Base-by-base conservation (phyloP, 2,888 invertebrate species). In the Drosophila mercatorum region DNA sequence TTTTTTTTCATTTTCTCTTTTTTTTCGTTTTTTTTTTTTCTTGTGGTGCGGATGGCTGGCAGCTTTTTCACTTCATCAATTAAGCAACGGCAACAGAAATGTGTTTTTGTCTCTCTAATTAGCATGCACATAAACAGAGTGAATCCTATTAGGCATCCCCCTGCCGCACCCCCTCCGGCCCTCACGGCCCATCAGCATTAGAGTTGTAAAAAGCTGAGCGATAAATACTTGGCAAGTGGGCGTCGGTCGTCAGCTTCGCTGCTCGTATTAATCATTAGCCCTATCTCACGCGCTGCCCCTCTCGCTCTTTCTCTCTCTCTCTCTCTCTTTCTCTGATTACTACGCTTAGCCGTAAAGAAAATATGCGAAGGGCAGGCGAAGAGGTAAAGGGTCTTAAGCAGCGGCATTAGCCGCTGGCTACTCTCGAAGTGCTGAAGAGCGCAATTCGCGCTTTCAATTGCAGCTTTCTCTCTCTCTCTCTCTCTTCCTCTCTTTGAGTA, bases 121-220 rank as follows among this genome's bases (percentile, higher is more conserved):
- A 85, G 89, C 89, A 85, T 89, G 75, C 70, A 89, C 84, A 89
- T 85, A 85, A 89, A 89, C 89, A 89, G 78, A 80, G 82, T 67
- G 85, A 85, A 88, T 84, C 88, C 88, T 88, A 85, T 88, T 88
- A 88, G 71, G 61, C 66, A 68, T 67, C 17, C 47, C 5, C 52
- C 17, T n/a, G 11, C 26, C 43, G 2, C 56, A 11, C 38, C 22
- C 22, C 22, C 10, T n/a, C 47, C 22, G n/a, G 34, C 34, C 8
- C 22, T 2, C 3, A 7, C 28, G 12, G 12, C 38, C 28, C 68
- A 51, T 52, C 57, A 38, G 26, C 68, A 51, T 52, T 55, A 38
- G 26, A 55, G 76, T 61, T 87, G 82, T 87, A 75, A 81, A 78
- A 78, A 78, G 53, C 57, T 56, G 59, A 56, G 69, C 74, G 80